Evolutionary conservation across 2,113 vertebrate genomes (phyloP), one percentile per base, ranked within the genome.

Genomic region (Hemichromis elongatus): DNA sequence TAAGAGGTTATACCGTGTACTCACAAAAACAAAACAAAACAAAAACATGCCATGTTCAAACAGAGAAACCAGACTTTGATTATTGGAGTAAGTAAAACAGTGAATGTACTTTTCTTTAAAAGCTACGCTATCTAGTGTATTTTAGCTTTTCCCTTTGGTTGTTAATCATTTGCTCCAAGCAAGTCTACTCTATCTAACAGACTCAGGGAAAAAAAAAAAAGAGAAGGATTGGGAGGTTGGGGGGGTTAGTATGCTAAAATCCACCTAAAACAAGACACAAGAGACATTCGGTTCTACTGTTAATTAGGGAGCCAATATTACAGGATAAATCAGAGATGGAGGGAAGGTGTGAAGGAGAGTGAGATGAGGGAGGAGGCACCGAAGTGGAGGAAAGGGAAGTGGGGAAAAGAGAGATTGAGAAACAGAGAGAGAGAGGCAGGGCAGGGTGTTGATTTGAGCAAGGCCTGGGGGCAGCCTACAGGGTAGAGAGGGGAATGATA

Each of bases 241-340:
- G 86, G 88, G 90, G 81, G 90, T 85, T 90, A 86, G 86, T 90
- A 92, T 93, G 92, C 90, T 90, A 92, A 93, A 94, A 93, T 90
- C 85, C 86, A 79, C 77, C 91, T 92, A 90, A 94, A 94, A 93
- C 94, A 95, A 90, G 88, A 88, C 93, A 95, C 93, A 89, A 80
- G 93, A 95, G 94, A 94, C 94, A 87, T 84, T 78, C 33, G 73
- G 92, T 86, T 90, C 89, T 86, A 84, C 79, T 92, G 93, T 94
- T 96, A 95, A 96, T 95, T 95, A 96, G 94, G 88, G 89, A 90
- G 88, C 91, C 86, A 73, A 94, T 94, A 95, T 95, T 95, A 95
- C 91, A 89, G 93, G 92, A 94, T 95, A 94, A 95, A 95, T 95
- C 94, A 95, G 91, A 91, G 87, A 90, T 92, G 91, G 90, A 93